These are phyloP conservation scores for Tylochromis polylepis DNA, from an alignment of 2,113 vertebrate genomes.

Conservation along the genomic window DNA sequence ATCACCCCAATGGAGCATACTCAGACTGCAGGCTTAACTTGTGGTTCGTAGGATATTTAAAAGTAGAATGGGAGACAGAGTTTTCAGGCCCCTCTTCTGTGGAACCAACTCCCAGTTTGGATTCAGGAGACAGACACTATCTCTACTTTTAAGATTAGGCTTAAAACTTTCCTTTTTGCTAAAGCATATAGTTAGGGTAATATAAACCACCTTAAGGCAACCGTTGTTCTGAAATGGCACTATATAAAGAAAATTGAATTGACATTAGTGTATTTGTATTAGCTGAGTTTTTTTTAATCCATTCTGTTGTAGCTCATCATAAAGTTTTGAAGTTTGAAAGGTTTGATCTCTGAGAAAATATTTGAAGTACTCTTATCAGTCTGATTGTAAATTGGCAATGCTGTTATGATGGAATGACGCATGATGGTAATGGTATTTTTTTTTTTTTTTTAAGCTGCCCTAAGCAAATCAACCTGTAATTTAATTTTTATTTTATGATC, in stretches of 20 bases:
- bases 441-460: neutral
- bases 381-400: neutral
- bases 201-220: neutral
- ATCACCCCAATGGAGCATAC: neutral
- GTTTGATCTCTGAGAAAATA: neutral
- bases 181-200: neutral
- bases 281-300: neutral
- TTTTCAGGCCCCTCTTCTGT: neutral
- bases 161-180: neutral
- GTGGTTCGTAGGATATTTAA: neutral
- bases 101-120: neutral
- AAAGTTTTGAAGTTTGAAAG: neutral
- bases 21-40: neutral
- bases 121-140: neutral
- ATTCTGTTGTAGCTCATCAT: neutral
- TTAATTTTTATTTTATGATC: neutral
- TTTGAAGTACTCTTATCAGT: neutral
- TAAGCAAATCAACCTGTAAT: neutral
- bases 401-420: neutral
- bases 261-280: neutral
- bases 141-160: accelerated
- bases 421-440: accelerated
- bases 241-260: neutral
- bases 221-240: neutral
- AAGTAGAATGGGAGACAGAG: neutral